phyloP scores from a whole-genome alignment of 2,888 invertebrate genomes.

The Stictocephala bisonia region DNA sequence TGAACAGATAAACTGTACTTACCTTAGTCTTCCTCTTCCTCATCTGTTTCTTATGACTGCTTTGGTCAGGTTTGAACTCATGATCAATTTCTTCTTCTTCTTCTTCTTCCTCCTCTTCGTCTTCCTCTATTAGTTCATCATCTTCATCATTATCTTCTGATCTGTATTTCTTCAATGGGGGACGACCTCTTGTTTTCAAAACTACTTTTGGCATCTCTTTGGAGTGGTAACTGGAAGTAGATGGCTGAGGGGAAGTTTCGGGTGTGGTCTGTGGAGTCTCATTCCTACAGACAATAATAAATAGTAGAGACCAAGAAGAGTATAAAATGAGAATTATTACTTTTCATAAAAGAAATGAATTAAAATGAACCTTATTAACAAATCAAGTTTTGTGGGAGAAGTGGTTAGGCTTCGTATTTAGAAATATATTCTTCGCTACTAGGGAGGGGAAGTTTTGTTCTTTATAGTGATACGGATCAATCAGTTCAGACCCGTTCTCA shows the following conservation, averaged over 20 bases:
- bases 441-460: too few relatives aligned
- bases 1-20: neutral
- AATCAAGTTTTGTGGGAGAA: too few relatives aligned
- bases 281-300: too few relatives aligned
- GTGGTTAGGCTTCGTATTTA: too few relatives aligned
- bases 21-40: conserved; percentile 3
- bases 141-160: neutral
- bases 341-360: too few relatives aligned
- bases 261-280: neutral
- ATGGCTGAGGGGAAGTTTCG: neutral
- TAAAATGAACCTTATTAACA: too few relatives aligned
- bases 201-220: neutral
- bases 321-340: too few relatives aligned
- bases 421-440: too few relatives aligned
- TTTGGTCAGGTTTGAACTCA: neutral
- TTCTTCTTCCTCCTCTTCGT: neutral
- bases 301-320: too few relatives aligned
- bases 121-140: neutral
- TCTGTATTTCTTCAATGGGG: neutral
- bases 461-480: too few relatives aligned
- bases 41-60: neutral
- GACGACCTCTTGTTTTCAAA: neutral
- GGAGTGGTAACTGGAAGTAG: neutral
- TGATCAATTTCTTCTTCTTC: neutral
- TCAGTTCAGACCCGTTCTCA: too few relatives aligned